Conservation (phyloP, 2,113 vertebrate genomes). For the Petaurus breviceps region DNA sequence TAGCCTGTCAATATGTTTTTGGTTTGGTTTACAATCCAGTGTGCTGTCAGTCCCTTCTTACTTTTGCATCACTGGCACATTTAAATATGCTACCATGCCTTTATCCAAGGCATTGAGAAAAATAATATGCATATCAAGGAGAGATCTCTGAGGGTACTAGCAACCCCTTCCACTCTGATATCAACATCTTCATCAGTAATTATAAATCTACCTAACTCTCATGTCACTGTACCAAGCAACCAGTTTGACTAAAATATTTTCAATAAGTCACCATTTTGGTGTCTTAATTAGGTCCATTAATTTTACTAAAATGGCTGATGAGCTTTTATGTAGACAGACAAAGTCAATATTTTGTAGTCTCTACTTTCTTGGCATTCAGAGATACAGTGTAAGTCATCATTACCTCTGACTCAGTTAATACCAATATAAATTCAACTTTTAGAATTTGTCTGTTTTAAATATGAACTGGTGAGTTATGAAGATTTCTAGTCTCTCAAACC, state of each 20-base stretch:
- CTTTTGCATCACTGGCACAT: not conserved
- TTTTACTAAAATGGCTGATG: constrained; percentile 25
- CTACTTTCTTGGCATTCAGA: not conserved
- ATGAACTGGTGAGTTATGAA: not conserved
- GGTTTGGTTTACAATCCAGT: not conserved
- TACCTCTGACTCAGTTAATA: not conserved
- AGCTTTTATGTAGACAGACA: not conserved
- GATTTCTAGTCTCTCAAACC: not conserved
- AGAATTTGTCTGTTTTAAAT: not conserved
- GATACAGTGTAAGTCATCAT: not conserved
- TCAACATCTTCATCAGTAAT: no score
- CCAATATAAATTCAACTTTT: constrained; percentile 4
- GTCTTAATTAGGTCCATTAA: not conserved
- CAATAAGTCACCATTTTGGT: not conserved
- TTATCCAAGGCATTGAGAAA: not conserved
- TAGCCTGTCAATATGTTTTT: not conserved
- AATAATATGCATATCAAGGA: not conserved
- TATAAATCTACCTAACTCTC: not conserved
- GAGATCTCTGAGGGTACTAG: no score
- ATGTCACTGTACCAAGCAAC: not conserved
- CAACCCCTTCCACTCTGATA: no score
- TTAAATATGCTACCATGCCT: not conserved
- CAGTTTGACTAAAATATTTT: not conserved
- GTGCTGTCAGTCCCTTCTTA: not conserved
- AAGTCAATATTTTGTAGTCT: not conserved